Conservation (phyloP, 1,140 invertebrate species). For the Cotesia vestalis region DNA sequence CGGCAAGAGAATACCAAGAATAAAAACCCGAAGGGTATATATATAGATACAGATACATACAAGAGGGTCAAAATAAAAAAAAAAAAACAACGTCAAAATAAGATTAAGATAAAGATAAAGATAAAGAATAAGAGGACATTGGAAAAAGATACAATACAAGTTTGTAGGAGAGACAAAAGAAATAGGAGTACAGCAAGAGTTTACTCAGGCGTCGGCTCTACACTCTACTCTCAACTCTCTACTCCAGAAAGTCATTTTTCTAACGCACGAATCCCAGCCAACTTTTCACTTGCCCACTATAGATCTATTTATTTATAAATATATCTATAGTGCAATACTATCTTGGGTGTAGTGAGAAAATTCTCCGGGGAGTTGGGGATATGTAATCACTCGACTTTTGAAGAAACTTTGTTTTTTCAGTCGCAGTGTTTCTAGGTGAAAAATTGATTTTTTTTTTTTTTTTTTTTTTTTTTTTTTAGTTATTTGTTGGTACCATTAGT, state of each 20-base stretch:
- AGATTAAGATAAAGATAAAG: neutral
- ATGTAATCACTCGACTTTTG: neutral
- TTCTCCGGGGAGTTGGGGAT: neutral
- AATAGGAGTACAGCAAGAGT: conserved; percentile 12
- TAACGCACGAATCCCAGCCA: conserved; percentile 40
- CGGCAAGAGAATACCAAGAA: conserved; percentile 1
- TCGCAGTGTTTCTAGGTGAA: neutral
- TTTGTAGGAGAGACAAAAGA: neutral
- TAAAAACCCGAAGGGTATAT: conserved; percentile 4
- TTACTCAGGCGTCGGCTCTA: conserved; percentile 10
- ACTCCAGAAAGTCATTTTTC: conserved; percentile 37
- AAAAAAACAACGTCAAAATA: neutral
- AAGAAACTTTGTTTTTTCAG: neutral
- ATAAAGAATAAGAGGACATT: conserved; percentile 5
- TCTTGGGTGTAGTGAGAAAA: neutral
- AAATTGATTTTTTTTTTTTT: neutral
- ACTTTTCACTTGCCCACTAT: conserved; percentile 36
- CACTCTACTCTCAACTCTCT: neutral
- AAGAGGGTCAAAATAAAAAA: conserved; percentile 13
- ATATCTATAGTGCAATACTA: no score
- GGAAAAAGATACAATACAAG: neutral
- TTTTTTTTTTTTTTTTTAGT: no score
- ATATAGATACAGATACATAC: no score
- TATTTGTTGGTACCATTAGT: neutral
- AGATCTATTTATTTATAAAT: no score